Percentiles rank a stretch among this genome's conserved stretches.
phyloP scores from a whole-genome alignment of 2,888 invertebrate genomes.

The Scaptomyza tumidula region DNA sequence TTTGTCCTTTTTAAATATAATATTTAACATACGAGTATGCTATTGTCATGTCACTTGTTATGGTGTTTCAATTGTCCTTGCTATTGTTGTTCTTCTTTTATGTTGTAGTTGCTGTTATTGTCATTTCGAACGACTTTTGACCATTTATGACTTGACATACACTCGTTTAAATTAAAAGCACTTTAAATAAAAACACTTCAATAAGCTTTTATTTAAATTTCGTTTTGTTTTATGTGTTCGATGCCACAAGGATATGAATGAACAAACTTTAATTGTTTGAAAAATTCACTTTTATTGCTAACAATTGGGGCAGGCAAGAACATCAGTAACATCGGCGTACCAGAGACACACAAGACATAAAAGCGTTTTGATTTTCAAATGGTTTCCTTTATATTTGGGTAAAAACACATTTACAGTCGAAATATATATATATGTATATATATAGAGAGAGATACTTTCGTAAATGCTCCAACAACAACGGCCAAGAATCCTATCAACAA shows the following conservation, averaged over 20 bases:
- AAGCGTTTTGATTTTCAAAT: constrained; percentile 27
- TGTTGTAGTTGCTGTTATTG: constrained; percentile 26
- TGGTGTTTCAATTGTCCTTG: constrained; percentile 22
- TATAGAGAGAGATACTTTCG: neutral
- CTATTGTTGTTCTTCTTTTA: constrained; percentile 22
- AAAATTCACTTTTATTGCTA: constrained; percentile 23
- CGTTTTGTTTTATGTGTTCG: neutral
- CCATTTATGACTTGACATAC: constrained; percentile 7
- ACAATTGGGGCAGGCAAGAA: constrained; percentile 2
- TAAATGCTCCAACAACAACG: constrained; percentile 16
- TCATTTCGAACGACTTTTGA: constrained; percentile 15
- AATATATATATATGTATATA: neutral
- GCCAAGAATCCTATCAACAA: constrained; percentile 47
- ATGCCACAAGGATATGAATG: neutral
- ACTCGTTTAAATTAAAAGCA: constrained; percentile 9
- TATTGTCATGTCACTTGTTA: constrained; percentile 24
- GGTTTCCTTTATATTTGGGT: neutral
- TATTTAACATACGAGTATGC: constrained; percentile 35
- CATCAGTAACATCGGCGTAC: neutral
- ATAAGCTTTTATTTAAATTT: constrained; percentile 32
- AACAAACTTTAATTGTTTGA: constrained; percentile 25
- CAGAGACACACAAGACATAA: neutral
- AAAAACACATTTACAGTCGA: neutral
- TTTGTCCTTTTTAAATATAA: constrained; percentile 45
- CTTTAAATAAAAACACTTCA: constrained; percentile 26